Base-by-base conservation (phyloP, 2,888 invertebrate species). In the Xylota segnis region DNA sequence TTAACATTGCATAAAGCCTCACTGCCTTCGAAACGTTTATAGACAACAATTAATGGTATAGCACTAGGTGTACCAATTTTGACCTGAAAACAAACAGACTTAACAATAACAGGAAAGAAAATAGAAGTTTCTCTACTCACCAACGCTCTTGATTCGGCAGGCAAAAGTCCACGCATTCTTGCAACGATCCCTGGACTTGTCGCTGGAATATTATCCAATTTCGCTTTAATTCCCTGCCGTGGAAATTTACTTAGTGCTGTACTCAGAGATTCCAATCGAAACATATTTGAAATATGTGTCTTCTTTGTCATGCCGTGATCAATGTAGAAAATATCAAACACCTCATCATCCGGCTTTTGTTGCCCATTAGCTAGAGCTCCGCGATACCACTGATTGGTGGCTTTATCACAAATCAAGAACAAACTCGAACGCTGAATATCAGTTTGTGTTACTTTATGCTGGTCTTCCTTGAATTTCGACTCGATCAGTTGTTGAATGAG, bases 1-100 rank as follows among this genome's bases (percentile, higher is more conserved):
- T 96, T 96, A 81, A 97, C 94, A 75, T 95, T 95, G 88, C 94
- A 95, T 83, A 96, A 92, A 37, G 94, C 93, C 89, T 94, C 94
- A 88, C 94, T 94, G 14, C 94, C 94, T 82, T 94, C 94, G 66
- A 94, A 93, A 89, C 96, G 94, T 89, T 95, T 95, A 91, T 95
- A 96, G 68, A 96, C 93, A 90, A 95, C 96, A 0, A 96, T 95
- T 76, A 94, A 88, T 9, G 91, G 91, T 71, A 89, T 61, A 89
- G 89, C 88, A 61, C 88, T 89, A 4, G 93, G 90, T 91, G 93
- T 90, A 92, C 92, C 91, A 91, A 91, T 88, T 88, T 91, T 91
- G 0, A 91, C 89, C 91, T 91, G 68, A 9, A 58, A 29, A 65
- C 9, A 9, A 54, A 40, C 18, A 27, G 7, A 9, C 7, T 23